Evolutionary conservation across 1,140 invertebrate genomes (phyloP).

Genomic region (Leptinotarsa texana): DNA sequence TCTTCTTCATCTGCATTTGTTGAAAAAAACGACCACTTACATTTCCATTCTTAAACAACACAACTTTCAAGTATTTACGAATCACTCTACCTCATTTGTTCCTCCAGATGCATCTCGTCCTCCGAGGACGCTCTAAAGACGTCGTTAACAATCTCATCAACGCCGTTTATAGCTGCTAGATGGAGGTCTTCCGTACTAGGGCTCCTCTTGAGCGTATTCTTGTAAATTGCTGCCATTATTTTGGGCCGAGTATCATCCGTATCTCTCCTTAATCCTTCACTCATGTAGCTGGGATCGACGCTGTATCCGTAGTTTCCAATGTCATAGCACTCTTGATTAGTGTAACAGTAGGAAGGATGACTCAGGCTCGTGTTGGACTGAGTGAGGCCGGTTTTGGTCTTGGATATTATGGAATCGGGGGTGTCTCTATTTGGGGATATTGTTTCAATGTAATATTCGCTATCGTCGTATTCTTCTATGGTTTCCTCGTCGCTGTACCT

Average conservation of each 20-base stretch:
- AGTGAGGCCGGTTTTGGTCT: conserved; percentile 69
- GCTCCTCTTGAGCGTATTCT: conserved; percentile 53
- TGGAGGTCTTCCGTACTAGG: conserved; percentile 24
- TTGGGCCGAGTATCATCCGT: conserved; percentile 65
- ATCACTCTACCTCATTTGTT: conserved; percentile 5
- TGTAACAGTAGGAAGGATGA: conserved; percentile 74
- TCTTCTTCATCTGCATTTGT: too few relatives aligned
- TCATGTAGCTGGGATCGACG: conserved; percentile 61
- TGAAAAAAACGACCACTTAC: too few relatives aligned
- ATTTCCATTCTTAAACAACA: too few relatives aligned
- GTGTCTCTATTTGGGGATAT: conserved; percentile 42
- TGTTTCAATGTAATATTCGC: conserved; percentile 51
- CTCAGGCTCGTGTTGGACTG: conserved; percentile 76
- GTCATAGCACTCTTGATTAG: conserved; percentile 76
- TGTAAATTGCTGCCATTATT: conserved; percentile 68
- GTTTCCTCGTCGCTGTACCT: conserved; percentile 54
- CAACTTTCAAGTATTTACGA: too few relatives aligned
- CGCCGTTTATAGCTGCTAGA: conserved; percentile 25
- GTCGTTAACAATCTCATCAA: not conserved
- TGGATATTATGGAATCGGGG: conserved; percentile 31
- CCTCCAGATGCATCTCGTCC: not conserved
- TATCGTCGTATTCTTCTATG: conserved; percentile 57
- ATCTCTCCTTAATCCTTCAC: conserved; percentile 57
- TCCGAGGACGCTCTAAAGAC: conserved; percentile 4
- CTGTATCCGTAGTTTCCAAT: conserved; percentile 71